Conservation (phyloP, 2,113 vertebrate genomes). For the Gasterosteus nipponicus region DNA sequence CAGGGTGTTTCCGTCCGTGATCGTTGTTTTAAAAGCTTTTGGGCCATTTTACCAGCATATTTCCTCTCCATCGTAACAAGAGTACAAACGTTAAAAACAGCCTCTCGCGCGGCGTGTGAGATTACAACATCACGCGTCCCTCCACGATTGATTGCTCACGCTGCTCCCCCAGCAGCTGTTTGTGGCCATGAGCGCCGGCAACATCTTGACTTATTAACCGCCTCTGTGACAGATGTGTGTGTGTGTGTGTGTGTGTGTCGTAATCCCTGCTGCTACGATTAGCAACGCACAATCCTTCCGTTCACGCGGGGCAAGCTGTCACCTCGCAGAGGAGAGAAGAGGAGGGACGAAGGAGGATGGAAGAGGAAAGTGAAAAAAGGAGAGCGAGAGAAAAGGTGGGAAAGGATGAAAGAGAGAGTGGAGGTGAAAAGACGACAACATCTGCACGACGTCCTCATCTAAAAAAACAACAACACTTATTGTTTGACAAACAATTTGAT, state of each 20-base stretch:
- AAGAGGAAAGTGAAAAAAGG: background rate
- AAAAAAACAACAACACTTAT: no score
- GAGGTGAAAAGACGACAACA: background rate
- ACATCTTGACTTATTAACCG: conserved; percentile 59
- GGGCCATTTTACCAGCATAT: background rate
- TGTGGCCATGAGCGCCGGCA: conserved; percentile 47
- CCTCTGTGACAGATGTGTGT: conserved; percentile 57
- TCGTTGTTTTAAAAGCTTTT: background rate
- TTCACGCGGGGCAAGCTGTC: conserved; percentile 62
- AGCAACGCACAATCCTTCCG: conserved; percentile 59
- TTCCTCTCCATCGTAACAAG: background rate
- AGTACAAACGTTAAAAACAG: no score
- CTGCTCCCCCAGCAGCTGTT: conserved; percentile 36
- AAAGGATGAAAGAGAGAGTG: background rate
- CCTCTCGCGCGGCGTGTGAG: background rate
- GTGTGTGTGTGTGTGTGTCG: conserved; percentile 36
- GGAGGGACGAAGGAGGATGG: background rate
- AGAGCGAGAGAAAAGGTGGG: background rate
- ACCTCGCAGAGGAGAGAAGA: conserved; percentile 26
- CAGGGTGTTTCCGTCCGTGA: no score
- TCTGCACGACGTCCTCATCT: background rate
- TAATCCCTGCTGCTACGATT: conserved; percentile 63
- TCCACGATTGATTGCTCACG: conserved; percentile 23
- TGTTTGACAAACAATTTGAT: no score
- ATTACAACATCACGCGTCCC: background rate